phyloP scores from a whole-genome alignment of 1,140 invertebrate species.

The Wiebesia pumilae region DNA sequence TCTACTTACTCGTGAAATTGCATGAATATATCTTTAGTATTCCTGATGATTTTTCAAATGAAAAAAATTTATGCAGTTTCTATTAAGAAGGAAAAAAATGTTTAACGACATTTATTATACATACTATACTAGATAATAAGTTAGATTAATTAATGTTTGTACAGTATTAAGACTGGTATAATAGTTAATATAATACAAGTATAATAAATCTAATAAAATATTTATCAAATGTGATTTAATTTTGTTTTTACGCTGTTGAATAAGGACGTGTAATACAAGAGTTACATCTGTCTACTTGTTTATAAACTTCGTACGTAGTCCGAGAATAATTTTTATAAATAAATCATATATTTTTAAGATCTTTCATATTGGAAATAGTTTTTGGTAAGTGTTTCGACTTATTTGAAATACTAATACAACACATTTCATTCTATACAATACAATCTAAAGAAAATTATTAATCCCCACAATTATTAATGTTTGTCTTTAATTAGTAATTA shows the following conservation, averaged over 20 bases:
- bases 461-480: neutral
- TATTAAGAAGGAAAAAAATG: neutral
- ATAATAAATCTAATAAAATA: neutral
- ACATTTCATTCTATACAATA: neutral
- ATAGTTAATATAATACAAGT: neutral
- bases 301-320: neutral
- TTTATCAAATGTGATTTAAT: neutral
- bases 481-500: too few species aligned
- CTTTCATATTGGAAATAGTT: neutral
- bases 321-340: too few species aligned
- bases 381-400: neutral
- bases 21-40: neutral
- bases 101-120: neutral
- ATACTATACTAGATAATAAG: neutral
- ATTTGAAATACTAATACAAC: neutral
- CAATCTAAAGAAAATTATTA: conserved; percentile 2
- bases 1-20: neutral
- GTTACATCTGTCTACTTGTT: neutral
- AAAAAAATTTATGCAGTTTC: neutral
- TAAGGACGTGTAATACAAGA: neutral
- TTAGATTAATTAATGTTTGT: neutral
- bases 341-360: neutral
- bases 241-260: neutral
- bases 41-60: neutral
- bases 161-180: neutral